A percentile compares a stretch with the other conserved stretches of the same genome.
Evolutionary conservation across 2,888 invertebrate genomes (phyloP).

Genomic region (Phalangium opilio): DNA sequence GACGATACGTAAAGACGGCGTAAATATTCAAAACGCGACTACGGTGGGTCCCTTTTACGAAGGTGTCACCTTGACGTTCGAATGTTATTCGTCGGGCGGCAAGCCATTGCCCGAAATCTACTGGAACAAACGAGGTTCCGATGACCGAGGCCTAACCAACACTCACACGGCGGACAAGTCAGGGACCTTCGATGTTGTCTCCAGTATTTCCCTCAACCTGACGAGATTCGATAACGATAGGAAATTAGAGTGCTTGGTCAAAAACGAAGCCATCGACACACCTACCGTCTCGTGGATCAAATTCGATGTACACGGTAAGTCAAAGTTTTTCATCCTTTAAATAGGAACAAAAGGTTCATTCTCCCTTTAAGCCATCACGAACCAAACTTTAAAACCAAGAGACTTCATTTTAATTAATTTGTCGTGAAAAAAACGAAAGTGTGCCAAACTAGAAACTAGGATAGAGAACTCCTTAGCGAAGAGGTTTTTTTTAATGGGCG

Average conservation of each 20-base stretch:
- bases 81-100: conserved; percentile 20
- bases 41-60: conserved; percentile 19
- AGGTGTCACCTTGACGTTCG: conserved; percentile 16
- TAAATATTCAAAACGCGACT: conserved; percentile 11
- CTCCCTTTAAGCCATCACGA: too few relatives aligned
- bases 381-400: too few relatives aligned
- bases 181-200: neutral
- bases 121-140: conserved; percentile 14
- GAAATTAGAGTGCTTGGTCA: neutral
- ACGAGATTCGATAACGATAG: neutral
- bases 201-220: neutral
- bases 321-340: too few relatives aligned
- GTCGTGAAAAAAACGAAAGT: too few relatives aligned
- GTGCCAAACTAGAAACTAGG: too few relatives aligned
- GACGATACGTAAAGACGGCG: conserved; percentile 18
- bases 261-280: neutral
- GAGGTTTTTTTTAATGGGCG: too few relatives aligned
- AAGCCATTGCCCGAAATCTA: conserved; percentile 19
- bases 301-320: neutral
- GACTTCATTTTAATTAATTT: too few relatives aligned
- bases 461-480: too few relatives aligned
- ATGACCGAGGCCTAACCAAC: neutral
- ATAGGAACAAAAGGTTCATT: too few relatives aligned
- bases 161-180: neutral
- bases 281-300: neutral